Percentiles rank a stretch among this genome's conserved stretches.
These are phyloP conservation scores for Agonum fuliginosum DNA, from an alignment of 2,888 invertebrate genomes.

Conservation along the genomic window DNA sequence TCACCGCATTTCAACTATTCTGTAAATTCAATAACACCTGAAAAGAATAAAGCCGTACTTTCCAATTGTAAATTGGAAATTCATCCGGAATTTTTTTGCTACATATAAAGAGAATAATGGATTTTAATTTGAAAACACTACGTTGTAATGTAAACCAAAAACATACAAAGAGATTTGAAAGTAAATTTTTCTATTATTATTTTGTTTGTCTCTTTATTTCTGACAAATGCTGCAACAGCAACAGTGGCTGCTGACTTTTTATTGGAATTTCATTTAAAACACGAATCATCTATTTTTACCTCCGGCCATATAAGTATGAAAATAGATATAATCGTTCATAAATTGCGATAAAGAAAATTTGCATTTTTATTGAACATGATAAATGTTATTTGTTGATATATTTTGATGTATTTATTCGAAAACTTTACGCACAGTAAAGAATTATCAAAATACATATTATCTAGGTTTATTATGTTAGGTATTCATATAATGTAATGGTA, in stretches of 20 bases:
- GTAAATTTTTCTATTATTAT: conserved; percentile 37
- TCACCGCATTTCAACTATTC: conserved; percentile 18
- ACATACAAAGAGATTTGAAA: conserved; percentile 31
- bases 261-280: conserved; percentile 17
- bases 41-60: conserved; percentile 34
- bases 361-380: too few species aligned
- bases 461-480: too few species aligned
- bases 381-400: too few species aligned
- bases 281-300: conserved; percentile 5
- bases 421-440: too few species aligned
- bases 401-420: too few species aligned
- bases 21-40: conserved; percentile 40
- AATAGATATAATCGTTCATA: too few species aligned
- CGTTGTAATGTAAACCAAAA: conserved; percentile 34
- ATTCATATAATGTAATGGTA: too few species aligned
- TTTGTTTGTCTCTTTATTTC: conserved; percentile 19
- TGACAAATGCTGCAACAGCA: background rate
- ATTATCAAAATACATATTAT: too few species aligned
- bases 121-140: conserved; percentile 33
- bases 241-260: background rate
- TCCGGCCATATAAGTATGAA: too few species aligned
- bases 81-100: conserved; percentile 23
- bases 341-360: too few species aligned
- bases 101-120: conserved; percentile 27
- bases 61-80: conserved; percentile 39